Percentiles rank a stretch among this genome's conserved stretches.
Conservation (phyloP, 2,113 vertebrate genomes). For the Corythoichthys intestinalis region DNA sequence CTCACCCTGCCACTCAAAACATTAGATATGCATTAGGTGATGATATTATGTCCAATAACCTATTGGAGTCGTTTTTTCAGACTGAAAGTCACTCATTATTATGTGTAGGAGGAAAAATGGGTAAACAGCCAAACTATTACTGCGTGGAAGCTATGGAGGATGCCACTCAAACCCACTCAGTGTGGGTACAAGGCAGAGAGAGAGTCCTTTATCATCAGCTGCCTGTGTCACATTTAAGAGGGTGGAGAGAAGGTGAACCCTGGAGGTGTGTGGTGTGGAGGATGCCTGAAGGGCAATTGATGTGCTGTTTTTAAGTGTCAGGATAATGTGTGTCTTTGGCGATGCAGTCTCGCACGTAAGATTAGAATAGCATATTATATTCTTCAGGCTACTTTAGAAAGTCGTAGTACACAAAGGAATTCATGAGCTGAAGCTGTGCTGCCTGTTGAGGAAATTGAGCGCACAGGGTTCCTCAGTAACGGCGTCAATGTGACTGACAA, state of each 20-base stretch:
- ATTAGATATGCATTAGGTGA: slow-evolving; percentile 50
- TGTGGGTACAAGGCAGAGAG: background rate
- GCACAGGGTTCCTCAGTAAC: slow-evolving; percentile 16
- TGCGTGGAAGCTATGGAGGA: slow-evolving; percentile 8
- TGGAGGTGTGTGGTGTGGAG: slow-evolving; percentile 20
- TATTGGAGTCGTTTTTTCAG: slow-evolving; percentile 25
- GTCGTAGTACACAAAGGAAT: background rate
- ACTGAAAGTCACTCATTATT: slow-evolving; percentile 32
- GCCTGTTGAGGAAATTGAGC: slow-evolving; percentile 13
- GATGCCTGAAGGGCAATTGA: slow-evolving; percentile 44
- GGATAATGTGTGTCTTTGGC: slow-evolving; percentile 4
- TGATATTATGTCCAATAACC: slow-evolving; percentile 48
- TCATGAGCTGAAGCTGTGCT: slow-evolving; percentile 13
- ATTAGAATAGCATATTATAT: background rate
- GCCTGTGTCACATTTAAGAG: slow-evolving; percentile 19
- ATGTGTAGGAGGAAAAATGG: slow-evolving; percentile 17
- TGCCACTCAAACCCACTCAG: background rate
- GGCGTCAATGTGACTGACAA: slow-evolving; percentile 32
- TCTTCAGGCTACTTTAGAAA: background rate
- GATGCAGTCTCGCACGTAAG: background rate
- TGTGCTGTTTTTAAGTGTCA: background rate
- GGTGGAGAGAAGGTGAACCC: slow-evolving; percentile 2
- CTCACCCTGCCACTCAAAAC: slow-evolving; percentile 33
- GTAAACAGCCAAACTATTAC: slow-evolving; percentile 16
- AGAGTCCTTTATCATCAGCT: slow-evolving; percentile 21